Percentiles rank a stretch among this genome's conserved stretches.
Evolutionary conservation across 2,888 invertebrate genomes (phyloP).

Genomic region (Polymixis lichenea): DNA sequence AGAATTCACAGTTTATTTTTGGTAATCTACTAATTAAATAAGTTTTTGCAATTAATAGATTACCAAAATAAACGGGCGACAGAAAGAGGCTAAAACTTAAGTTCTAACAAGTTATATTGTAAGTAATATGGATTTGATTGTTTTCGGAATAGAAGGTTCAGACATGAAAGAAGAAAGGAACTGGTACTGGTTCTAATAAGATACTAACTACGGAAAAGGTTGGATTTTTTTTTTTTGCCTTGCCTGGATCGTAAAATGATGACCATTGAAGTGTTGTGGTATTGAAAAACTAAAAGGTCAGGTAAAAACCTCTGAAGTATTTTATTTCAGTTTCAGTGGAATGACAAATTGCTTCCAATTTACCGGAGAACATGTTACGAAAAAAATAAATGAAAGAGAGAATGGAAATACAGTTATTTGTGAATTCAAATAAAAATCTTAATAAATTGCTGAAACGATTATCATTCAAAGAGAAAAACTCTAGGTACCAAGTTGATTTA

Average conservation of each 20-base stretch:
- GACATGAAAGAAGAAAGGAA: too few relatives aligned
- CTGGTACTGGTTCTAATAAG: too few relatives aligned
- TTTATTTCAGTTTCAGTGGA: slow-evolving; percentile 9
- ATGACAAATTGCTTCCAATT: neutral
- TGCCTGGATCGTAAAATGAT: neutral
- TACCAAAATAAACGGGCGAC: too few relatives aligned
- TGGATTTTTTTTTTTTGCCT: neutral
- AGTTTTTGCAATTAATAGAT: too few relatives aligned
- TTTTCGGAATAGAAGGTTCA: too few relatives aligned
- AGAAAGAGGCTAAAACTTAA: too few relatives aligned
- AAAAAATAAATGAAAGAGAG: neutral
- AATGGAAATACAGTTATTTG: neutral
- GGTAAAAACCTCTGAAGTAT: neutral
- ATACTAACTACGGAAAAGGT: neutral
- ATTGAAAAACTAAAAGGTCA: neutral
- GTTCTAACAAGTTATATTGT: too few relatives aligned
- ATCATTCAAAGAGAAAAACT: neutral
- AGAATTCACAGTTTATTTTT: too few relatives aligned
- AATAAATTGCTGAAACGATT: neutral
- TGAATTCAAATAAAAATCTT: neutral
- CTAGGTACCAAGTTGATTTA: neutral
- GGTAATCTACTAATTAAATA: too few relatives aligned
- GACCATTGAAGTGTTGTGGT: neutral
- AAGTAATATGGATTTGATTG: too few relatives aligned
- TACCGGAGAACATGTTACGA: neutral